phyloP scores from a whole-genome alignment of 1,140 invertebrate genomes.

The Grapholita molesta region DNA sequence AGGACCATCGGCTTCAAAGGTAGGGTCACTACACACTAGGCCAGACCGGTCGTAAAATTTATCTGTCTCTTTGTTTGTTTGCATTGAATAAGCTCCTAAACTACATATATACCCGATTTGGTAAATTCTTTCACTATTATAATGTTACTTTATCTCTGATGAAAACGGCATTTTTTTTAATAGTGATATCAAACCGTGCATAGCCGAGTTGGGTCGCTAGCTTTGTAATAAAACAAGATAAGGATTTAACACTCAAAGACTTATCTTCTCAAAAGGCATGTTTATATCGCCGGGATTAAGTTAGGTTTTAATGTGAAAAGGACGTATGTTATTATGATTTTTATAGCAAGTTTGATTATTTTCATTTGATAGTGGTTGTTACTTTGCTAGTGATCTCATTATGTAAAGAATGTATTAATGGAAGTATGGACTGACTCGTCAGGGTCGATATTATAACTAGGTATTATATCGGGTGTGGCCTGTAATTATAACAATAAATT shows the following conservation, averaged over 20 bases:
- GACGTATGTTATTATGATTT: not conserved
- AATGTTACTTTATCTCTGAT: too few species aligned
- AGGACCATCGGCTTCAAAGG: too few species aligned
- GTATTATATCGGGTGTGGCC: not conserved
- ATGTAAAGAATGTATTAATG: not conserved
- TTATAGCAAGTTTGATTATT: not conserved
- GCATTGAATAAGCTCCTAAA: too few species aligned
- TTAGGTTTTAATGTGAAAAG: not conserved
- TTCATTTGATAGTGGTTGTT: not conserved
- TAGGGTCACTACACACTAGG: too few species aligned
- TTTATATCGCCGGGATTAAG: not conserved
- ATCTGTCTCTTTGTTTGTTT: too few species aligned
- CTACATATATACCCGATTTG: too few species aligned
- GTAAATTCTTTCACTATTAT: too few species aligned
- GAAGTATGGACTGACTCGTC: not conserved
- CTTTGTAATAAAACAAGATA: not conserved
- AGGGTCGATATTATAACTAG: not conserved
- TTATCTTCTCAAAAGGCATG: constrained; percentile 7
- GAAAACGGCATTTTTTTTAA: too few species aligned
- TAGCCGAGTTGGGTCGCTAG: not conserved
- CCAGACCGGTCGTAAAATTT: too few species aligned
- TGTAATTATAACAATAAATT: not conserved
- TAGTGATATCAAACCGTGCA: too few species aligned
- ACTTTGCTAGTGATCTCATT: constrained; percentile 2
- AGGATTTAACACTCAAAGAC: not conserved